Evolutionary conservation across 2,113 vertebrate genomes (phyloP).

Genomic region (Cyprinodon tularosa): DNA sequence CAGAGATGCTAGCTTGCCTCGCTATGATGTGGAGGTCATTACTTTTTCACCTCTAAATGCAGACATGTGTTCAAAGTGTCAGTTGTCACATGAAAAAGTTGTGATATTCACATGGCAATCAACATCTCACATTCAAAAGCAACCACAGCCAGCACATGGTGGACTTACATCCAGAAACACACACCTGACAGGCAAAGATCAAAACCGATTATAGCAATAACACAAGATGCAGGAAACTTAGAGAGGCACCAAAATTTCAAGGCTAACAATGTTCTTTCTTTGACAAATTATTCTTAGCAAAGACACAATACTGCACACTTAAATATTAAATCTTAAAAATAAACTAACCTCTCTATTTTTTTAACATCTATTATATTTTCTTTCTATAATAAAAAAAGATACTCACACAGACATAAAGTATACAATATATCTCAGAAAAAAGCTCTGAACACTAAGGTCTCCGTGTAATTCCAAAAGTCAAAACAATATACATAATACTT

Average conservation of each 20-base stretch:
- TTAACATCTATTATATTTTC: neutral
- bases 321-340: neutral
- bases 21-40: conserved; percentile 46
- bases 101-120: conserved; percentile 7
- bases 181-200: conserved; percentile 29
- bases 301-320: neutral
- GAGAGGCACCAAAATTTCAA: neutral
- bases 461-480: neutral
- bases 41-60: conserved; percentile 25
- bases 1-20: conserved; percentile 6
- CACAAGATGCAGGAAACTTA: neutral
- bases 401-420: neutral
- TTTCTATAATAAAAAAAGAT: neutral
- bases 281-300: neutral
- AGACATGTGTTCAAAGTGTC: conserved; percentile 3
- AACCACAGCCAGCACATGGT: conserved; percentile 42
- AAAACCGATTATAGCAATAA: conserved; percentile 1
- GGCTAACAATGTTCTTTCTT: neutral
- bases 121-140: conserved; percentile 24
- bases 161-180: conserved; percentile 23
- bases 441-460: neutral
- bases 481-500: conserved; percentile 5
- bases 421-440: neutral
- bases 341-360: neutral
- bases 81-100: conserved; percentile 7